Conservation (phyloP, 2,113 vertebrate genomes). For the Piliocolobus tephrosceles region DNA sequence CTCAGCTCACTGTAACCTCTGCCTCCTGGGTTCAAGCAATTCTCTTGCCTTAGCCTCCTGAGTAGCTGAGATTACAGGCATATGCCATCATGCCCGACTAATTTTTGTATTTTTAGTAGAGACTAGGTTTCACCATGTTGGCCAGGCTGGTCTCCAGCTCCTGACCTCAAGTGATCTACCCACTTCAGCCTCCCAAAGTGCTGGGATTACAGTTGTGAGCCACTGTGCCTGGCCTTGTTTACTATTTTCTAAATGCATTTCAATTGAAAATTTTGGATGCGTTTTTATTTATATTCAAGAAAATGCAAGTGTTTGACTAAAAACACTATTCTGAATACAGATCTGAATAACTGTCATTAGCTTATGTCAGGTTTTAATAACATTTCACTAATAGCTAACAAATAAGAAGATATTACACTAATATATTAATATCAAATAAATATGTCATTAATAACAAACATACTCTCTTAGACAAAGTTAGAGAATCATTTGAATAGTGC, state of each 20-base stretch:
- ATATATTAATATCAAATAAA: not conserved
- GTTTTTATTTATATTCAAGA: not conserved
- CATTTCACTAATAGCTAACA: not conserved
- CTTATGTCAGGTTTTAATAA: not conserved
- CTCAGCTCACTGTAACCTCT: too few species aligned
- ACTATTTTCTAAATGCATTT: not conserved
- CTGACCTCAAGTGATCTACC: too few species aligned
- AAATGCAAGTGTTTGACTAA: conserved; percentile 38
- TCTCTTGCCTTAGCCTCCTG: too few species aligned
- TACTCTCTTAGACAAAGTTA: not conserved
- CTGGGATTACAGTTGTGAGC: too few species aligned
- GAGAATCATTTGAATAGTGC: not conserved
- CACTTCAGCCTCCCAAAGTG: too few species aligned
- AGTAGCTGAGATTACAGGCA: too few species aligned
- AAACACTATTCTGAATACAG: not conserved
- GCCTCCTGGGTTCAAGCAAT: too few species aligned
- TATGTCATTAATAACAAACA: not conserved
- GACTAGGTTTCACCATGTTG: too few species aligned
- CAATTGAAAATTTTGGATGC: not conserved
- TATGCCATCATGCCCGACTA: too few species aligned
- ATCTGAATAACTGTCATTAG: not conserved
- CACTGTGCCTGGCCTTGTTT: not conserved
- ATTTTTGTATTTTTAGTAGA: too few species aligned
- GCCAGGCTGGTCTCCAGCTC: too few species aligned
- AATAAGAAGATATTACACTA: not conserved